Evolutionary conservation across 2,888 invertebrate genomes (phyloP).

Genomic region (Synergus itoensis): DNA sequence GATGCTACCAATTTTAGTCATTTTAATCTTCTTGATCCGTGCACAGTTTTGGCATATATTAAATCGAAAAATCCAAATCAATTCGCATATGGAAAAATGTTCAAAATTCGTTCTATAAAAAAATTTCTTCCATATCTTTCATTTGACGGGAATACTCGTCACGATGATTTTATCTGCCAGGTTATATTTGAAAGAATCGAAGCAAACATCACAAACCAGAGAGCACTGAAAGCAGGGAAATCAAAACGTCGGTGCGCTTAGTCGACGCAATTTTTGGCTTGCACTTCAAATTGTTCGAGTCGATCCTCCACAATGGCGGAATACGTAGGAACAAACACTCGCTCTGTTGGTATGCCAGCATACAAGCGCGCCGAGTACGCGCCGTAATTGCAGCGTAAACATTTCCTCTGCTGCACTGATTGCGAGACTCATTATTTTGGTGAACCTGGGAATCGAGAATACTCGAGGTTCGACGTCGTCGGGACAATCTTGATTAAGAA

Average conservation of each 20-base stretch:
- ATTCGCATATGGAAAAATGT: not conserved
- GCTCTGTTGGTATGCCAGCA: slow-evolving; percentile 45
- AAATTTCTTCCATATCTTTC: not conserved
- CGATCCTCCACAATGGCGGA: slow-evolving; percentile 31
- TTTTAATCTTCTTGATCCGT: slow-evolving; percentile 46
- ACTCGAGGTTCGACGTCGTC: slow-evolving; percentile 65
- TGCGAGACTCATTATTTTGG: slow-evolving; percentile 75
- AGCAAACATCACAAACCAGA: slow-evolving; percentile 22
- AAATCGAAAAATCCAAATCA: not conserved
- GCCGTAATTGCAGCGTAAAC: slow-evolving; percentile 74
- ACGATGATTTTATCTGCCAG: slow-evolving; percentile 9
- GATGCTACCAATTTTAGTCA: not conserved
- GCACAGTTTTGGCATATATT: slow-evolving; percentile 13
- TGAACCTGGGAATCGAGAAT: slow-evolving; percentile 67
- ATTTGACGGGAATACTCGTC: not conserved
- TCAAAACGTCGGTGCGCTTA: slow-evolving; percentile 38
- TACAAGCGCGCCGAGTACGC: slow-evolving; percentile 40
- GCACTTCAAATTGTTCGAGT: slow-evolving; percentile 38
- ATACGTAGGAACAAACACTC: slow-evolving; percentile 30
- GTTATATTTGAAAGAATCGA: slow-evolving; percentile 24
- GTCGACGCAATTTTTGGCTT: slow-evolving; percentile 39
- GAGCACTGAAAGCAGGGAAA: slow-evolving; percentile 27
- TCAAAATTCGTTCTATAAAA: not conserved
- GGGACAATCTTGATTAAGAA: slow-evolving; percentile 56
- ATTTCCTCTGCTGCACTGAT: slow-evolving; percentile 70